These are phyloP conservation scores for Suillia variegata DNA, from an alignment of 2,888 invertebrate genomes.

Conservation along the genomic window DNA sequence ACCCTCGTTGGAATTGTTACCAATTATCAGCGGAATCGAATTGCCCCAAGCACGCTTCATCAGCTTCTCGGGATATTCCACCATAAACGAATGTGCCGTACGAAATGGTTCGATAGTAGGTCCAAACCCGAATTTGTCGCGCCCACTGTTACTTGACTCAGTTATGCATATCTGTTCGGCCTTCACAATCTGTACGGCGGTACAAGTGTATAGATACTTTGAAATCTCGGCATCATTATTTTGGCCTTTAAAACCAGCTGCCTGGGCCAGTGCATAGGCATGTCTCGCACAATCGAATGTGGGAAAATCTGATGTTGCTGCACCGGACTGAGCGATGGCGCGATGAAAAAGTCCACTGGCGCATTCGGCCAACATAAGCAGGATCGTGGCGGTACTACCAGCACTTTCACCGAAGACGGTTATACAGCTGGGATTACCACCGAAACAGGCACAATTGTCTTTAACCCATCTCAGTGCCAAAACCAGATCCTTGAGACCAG, in stretches of 20 bases:
- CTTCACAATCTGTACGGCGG: slow-evolving; percentile 35
- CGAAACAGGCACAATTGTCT: slow-evolving; percentile 57
- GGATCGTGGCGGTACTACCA: slow-evolving; percentile 58
- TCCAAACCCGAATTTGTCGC: no score
- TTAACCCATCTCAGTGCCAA: slow-evolving; percentile 61
- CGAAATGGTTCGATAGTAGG: slow-evolving; percentile 43
- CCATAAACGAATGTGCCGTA: slow-evolving; percentile 35
- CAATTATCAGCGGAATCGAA: slow-evolving; percentile 40
- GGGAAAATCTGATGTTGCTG: no score
- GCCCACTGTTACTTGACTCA: no score
- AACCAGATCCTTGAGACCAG: slow-evolving; percentile 61
- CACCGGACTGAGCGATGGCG: slow-evolving; percentile 41
- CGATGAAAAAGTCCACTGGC: slow-evolving; percentile 49
- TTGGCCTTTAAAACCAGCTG: slow-evolving; percentile 32
- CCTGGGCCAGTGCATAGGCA: slow-evolving; percentile 38
- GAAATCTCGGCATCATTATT: slow-evolving; percentile 47
- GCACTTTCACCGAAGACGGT: slow-evolving; percentile 63
- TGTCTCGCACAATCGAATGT: no score
- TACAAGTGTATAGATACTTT: slow-evolving; percentile 41
- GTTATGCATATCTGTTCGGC: no score
- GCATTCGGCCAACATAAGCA: slow-evolving; percentile 60
- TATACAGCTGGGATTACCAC: slow-evolving; percentile 61
- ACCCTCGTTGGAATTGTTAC: slow-evolving; percentile 43
- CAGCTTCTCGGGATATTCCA: slow-evolving; percentile 36
- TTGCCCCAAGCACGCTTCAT: slow-evolving; percentile 40